Percentiles rank a stretch among this genome's conserved stretches.
These are phyloP conservation scores for Globicephala melas DNA, from an alignment of 2,113 vertebrate species.

Conservation along the genomic window DNA sequence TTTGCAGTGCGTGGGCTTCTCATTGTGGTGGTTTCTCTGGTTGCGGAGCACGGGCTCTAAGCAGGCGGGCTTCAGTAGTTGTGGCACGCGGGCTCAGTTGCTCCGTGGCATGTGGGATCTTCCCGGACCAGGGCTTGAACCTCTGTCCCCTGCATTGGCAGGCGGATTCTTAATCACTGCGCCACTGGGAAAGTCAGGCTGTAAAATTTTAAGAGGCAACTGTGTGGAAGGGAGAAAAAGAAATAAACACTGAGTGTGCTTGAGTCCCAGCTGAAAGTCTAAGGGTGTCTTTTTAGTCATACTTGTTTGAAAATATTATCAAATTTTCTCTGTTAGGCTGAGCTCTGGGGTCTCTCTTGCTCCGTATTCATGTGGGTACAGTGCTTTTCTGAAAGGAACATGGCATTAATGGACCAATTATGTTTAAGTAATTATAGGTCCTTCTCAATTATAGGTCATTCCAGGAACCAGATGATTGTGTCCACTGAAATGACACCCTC, in stretches of 20 bases:
- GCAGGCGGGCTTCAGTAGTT: no score
- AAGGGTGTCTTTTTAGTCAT: not conserved
- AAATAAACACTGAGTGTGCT: not conserved
- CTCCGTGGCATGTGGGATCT: no score
- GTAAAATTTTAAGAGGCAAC: not conserved
- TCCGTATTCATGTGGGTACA: not conserved
- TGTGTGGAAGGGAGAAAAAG: not conserved
- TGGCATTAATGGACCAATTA: not conserved
- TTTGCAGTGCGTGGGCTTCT: no score
- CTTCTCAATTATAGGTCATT: not conserved
- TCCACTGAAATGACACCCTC: not conserved
- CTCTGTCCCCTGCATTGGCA: no score
- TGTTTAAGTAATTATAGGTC: not conserved
- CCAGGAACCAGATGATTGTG: not conserved
- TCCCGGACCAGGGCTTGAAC: no score
- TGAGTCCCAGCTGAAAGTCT: not conserved
- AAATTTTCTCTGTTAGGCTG: not conserved
- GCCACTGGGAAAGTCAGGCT: no score
- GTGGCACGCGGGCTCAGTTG: no score
- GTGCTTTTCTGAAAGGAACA: not conserved
- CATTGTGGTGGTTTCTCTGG: no score
- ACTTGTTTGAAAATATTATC: not conserved
- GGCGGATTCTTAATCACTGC: no score
- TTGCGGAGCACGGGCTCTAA: no score
- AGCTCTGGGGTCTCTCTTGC: not conserved